Base-by-base conservation (phyloP, 1,140 invertebrate species). In the Eurosta solidaginis region DNA sequence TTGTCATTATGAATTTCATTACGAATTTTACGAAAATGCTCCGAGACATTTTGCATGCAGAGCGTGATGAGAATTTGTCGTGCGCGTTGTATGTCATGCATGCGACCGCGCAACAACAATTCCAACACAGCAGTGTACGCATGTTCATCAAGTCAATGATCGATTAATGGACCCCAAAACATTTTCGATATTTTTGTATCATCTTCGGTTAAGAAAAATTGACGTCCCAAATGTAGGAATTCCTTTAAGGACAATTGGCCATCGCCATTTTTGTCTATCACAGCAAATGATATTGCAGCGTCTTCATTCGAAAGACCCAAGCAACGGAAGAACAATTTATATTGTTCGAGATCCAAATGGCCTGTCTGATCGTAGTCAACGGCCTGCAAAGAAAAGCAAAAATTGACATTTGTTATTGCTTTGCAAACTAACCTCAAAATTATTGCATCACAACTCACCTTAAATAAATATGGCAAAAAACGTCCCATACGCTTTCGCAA, bases 321-420 rank as follows among this genome's bases (percentile, higher is more conserved):
- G 84, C 94, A 95, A 79, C 92, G 84, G 89, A 94, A 96, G 89
- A 95, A 95, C 81, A 95, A 81, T 88, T 94, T 93, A 87, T 93
- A 95, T 89, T 96, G 94, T 84, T 93, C 90, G 78, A 95, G 91
- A 45, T 93, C 92, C 84, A 96, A 94, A 82, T 91, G 91, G 9
- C 94, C 94, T 80, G 92, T 92, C 79, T 91, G 91, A 84, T 95
- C 93, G 82, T 93, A 94, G 86, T 96, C 94, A 14, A 96, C 93
- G 78, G 94, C 94, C 94, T 95, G 84, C 12, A 88, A 77, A 3
- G 6, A 12, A 40, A 40, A 42, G 5, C 3, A 29, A 33, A 44
- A 59, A 25, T n/a, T n/a, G n/a, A 36, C 27, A 49, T 14, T 44
- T 27, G 52, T 50, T 52, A 50, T 33, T 52, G 2, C 40, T 77